These are phyloP conservation scores for Plagiodera versicolora DNA, from an alignment of 2,888 invertebrate species.

Conservation along the genomic window DNA sequence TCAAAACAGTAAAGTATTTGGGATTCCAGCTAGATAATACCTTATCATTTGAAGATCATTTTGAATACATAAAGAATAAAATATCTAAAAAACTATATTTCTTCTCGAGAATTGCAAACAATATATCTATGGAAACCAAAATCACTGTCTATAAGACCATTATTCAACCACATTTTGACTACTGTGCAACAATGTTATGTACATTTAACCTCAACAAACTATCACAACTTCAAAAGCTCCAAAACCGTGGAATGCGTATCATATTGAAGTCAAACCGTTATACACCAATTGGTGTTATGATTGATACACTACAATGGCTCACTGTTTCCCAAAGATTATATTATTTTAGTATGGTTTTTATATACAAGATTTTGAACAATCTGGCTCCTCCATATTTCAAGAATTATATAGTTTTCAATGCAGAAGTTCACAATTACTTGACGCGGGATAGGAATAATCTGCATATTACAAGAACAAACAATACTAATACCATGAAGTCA, in stretches of 20 bases:
- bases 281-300: neutral
- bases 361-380: neutral
- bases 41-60: too few species aligned
- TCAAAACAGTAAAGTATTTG: too few species aligned
- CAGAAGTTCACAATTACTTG: neutral
- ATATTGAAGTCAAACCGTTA: neutral
- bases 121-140: neutral
- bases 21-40: too few species aligned
- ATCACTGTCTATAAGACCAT: neutral
- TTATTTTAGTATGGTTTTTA: neutral
- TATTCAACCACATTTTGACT: conserved; percentile 5
- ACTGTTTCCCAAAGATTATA: neutral
- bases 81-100: too few species aligned
- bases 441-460: neutral
- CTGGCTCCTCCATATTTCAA: neutral
- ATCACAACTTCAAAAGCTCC: conserved; percentile 2
- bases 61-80: too few species aligned
- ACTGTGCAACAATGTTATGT: neutral
- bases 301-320: neutral
- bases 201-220: conserved; percentile 1
- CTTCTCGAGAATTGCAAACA: neutral
- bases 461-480: conserved; percentile 4
- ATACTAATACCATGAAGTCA: too few species aligned
- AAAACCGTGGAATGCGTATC: neutral
- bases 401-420: neutral